phyloP scores from a whole-genome alignment of 2,888 invertebrate species.

The Dusona sp. region DNA sequence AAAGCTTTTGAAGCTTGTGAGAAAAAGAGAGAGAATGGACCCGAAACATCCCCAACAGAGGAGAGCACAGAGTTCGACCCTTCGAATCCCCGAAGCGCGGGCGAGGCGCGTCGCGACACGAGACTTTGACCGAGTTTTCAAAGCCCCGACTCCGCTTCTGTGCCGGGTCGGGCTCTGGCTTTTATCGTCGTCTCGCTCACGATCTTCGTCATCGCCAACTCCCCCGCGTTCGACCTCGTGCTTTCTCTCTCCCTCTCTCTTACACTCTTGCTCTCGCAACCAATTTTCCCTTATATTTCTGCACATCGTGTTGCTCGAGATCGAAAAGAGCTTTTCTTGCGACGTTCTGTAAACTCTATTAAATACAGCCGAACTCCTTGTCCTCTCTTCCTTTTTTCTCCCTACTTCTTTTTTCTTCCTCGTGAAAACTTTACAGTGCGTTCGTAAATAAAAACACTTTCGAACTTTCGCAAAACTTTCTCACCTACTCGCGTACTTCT shows the following conservation, averaged over 20 bases:
- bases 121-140: slow-evolving; percentile 84
- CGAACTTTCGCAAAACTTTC: slow-evolving; percentile 9
- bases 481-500: background rate
- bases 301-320: slow-evolving; percentile 14
- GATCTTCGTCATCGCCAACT: slow-evolving; percentile 53
- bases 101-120: slow-evolving; percentile 77
- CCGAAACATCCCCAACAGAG: slow-evolving; percentile 38
- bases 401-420: background rate
- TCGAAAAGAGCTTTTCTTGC: slow-evolving; percentile 28
- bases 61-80: slow-evolving; percentile 68
- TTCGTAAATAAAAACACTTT: slow-evolving; percentile 3
- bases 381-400: background rate
- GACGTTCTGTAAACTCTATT: slow-evolving; percentile 11
- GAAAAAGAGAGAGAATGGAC: slow-evolving; percentile 19
- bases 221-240: slow-evolving; percentile 56
- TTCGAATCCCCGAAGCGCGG: slow-evolving; percentile 81
- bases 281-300: slow-evolving; percentile 26
- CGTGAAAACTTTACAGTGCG: background rate
- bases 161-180: slow-evolving; percentile 71
- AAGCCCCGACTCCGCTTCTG: slow-evolving; percentile 68
- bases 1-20: background rate
- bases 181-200: slow-evolving; percentile 69
- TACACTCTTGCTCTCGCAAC: slow-evolving; percentile 26
- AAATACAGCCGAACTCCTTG: slow-evolving; percentile 8
- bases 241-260: slow-evolving; percentile 58